Conservation (phyloP, 1,140 invertebrate genomes). For the Drosophila suzukii region DNA sequence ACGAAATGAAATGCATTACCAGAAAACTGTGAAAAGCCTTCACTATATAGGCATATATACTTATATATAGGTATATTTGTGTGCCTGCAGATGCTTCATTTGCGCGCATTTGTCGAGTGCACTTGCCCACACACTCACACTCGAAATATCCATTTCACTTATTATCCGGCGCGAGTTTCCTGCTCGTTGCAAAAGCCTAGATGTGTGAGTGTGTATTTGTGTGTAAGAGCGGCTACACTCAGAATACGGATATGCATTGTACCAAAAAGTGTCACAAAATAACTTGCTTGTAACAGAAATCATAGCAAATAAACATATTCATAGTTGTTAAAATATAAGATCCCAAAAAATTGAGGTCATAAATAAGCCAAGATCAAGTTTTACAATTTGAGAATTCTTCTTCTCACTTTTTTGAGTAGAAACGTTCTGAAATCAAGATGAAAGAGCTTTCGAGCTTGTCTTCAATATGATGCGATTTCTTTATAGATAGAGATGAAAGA, state of each 20-base stretch:
- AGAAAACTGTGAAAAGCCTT: constrained; percentile 49
- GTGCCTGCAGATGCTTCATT: constrained; percentile 59
- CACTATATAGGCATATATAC: constrained; percentile 6
- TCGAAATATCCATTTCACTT: constrained; percentile 75
- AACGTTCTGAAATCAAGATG: too few species aligned
- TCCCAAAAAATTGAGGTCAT: too few species aligned
- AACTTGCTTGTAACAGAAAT: accelerated
- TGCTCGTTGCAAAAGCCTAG: constrained; percentile 37
- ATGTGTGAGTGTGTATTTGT: background rate
- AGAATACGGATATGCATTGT: background rate
- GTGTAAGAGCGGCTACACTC: constrained; percentile 4
- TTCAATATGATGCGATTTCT: too few species aligned
- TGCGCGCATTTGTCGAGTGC: constrained; percentile 66
- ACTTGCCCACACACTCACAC: constrained; percentile 42
- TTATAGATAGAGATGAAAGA: too few species aligned
- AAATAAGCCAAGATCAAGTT: too few species aligned
- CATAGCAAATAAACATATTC: too few species aligned
- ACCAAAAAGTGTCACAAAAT: too few species aligned
- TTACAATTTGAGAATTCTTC: too few species aligned
- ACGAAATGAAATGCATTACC: constrained; percentile 80
- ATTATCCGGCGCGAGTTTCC: constrained; percentile 74
- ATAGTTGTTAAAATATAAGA: too few species aligned
- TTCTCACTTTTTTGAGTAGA: too few species aligned
- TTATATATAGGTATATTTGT: constrained; percentile 2
- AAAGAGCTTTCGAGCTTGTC: too few species aligned